These are phyloP conservation scores for Limenitis arthemis DNA, from an alignment of 2,888 invertebrate genomes.

Conservation along the genomic window DNA sequence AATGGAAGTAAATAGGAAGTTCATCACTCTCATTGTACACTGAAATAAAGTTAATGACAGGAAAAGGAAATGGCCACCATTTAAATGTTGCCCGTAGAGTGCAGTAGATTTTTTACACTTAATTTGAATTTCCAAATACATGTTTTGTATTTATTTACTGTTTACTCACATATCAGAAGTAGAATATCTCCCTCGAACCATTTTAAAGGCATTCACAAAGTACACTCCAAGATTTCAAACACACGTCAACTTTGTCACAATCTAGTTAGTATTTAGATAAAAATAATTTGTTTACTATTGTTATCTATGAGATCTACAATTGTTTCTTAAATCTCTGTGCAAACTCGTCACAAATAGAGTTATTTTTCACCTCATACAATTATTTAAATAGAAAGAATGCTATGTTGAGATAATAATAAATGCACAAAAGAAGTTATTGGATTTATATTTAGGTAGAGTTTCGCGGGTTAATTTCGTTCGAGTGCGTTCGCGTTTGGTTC, in stretches of 20 bases:
- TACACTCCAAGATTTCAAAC: slow-evolving; percentile 1
- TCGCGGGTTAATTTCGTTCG: slow-evolving; percentile 54
- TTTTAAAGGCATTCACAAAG: slow-evolving; percentile 30
- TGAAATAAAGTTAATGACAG: slow-evolving; percentile 18
- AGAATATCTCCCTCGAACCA: slow-evolving; percentile 66
- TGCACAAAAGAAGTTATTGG: too few relatives aligned
- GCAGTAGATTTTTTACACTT: background rate
- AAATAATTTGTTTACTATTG: slow-evolving; percentile 24
- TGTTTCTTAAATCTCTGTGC: slow-evolving; percentile 46
- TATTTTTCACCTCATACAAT: slow-evolving; percentile 35
- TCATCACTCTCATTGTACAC: slow-evolving; percentile 10
- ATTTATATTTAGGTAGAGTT: background rate
- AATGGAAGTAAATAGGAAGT: background rate
- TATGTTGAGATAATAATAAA: too few relatives aligned
- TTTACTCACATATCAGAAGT: slow-evolving; percentile 62
- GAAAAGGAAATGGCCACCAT: slow-evolving; percentile 16
- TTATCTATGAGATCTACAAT: slow-evolving; percentile 24
- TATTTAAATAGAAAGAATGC: background rate
- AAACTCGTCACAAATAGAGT: slow-evolving; percentile 62
- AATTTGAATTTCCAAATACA: background rate
- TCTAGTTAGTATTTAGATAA: slow-evolving; percentile 12
- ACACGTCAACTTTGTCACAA: slow-evolving; percentile 3
- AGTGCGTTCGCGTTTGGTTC: slow-evolving; percentile 44
- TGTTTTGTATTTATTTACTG: background rate
- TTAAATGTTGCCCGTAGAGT: slow-evolving; percentile 14